These are phyloP conservation scores for Cynocephalus volans DNA, from an alignment of 2,113 vertebrate species.

Conservation along the genomic window DNA sequence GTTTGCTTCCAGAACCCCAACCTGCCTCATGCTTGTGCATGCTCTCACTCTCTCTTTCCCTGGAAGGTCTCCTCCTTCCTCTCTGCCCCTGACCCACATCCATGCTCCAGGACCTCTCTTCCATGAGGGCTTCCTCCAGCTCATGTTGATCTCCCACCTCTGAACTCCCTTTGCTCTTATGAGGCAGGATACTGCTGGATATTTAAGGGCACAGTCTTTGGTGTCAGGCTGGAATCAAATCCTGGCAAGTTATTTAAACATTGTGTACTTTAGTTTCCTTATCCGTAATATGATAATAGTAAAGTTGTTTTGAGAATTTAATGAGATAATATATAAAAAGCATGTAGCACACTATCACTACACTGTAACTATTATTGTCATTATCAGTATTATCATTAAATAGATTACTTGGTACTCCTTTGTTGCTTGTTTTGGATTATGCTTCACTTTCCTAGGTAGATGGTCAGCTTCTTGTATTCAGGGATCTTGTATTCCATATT, in stretches of 20 bases:
- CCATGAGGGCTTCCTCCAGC: background rate
- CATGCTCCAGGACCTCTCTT: background rate
- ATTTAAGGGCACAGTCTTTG: background rate
- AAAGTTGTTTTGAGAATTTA: background rate
- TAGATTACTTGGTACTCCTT: background rate
- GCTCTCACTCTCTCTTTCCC: background rate
- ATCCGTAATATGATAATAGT: background rate
- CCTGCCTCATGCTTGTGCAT: background rate
- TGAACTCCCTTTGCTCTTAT: background rate
- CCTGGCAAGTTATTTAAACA: conserved; percentile 3
- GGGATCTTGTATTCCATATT: background rate
- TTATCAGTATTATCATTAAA: background rate
- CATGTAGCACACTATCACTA: background rate
- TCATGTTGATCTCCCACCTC: background rate
- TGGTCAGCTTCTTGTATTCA: background rate
- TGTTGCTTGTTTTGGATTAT: background rate
- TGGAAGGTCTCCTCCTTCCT: background rate
- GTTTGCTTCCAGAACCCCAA: background rate
- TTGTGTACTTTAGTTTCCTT: background rate
- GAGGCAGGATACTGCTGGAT: background rate
- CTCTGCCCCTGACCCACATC: background rate
- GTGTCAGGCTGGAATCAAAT: background rate
- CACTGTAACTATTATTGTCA: background rate
- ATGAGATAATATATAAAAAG: background rate
- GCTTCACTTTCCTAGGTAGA: background rate